Evolutionary conservation across 2,888 invertebrate genomes (phyloP).

Genomic region (Podotricha telesiphe): DNA sequence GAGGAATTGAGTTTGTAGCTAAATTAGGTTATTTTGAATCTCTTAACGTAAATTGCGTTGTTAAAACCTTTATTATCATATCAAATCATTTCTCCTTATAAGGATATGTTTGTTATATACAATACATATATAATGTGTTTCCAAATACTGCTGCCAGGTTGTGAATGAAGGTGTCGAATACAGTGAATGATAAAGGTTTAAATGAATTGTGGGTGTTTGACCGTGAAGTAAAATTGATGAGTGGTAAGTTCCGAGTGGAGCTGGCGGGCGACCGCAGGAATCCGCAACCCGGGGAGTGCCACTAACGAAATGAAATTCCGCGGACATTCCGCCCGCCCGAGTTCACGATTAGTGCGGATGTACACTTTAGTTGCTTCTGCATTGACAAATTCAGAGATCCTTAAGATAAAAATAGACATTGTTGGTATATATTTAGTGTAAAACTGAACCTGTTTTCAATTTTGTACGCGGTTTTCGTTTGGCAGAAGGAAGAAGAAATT

Average conservation of each 20-base stretch:
- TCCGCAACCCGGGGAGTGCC: constrained; percentile 63
- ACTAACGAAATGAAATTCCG: constrained; percentile 81
- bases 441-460: no score
- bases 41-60: constrained; percentile 43
- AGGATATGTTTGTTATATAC: constrained; percentile 4
- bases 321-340: constrained; percentile 59
- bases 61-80: constrained; percentile 32
- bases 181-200: constrained; percentile 38
- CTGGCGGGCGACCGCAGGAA: constrained; percentile 60
- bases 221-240: constrained; percentile 41
- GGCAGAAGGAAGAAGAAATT: no score
- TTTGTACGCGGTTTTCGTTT: no score
- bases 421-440: not conserved
- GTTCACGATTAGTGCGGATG: constrained; percentile 48
- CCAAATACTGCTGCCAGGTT: not conserved
- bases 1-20: constrained; percentile 57
- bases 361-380: constrained; percentile 28
- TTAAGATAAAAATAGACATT: not conserved
- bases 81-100: constrained; percentile 17
- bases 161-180: constrained; percentile 20
- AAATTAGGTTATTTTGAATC: constrained; percentile 61
- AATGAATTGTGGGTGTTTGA: constrained; percentile 36
- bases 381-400: constrained; percentile 17
- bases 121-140: not conserved
- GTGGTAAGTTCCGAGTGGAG: constrained; percentile 36